Percentiles rank a stretch among this genome's conserved stretches.
Conservation (phyloP, 2,113 vertebrate genomes). For the Eleginops maclovinus region DNA sequence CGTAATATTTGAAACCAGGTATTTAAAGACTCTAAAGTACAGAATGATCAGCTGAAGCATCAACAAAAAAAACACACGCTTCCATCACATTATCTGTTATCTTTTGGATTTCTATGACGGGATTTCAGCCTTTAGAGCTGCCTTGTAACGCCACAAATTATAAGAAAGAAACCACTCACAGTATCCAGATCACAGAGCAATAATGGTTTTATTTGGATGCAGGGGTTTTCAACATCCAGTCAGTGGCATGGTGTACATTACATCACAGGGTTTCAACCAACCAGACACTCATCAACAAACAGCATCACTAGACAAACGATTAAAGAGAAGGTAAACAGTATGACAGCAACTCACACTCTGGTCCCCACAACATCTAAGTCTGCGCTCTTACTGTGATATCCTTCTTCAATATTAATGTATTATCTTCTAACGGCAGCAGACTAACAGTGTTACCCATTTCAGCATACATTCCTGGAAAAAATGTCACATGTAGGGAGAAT, state of each 20-base stretch:
- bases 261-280: constrained; percentile 88
- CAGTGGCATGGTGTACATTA: constrained; percentile 88
- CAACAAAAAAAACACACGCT: too few relatives aligned
- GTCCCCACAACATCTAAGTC: constrained; percentile 60
- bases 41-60: too few relatives aligned
- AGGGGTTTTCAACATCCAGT: constrained; percentile 87
- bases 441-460: constrained; percentile 76
- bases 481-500: constrained; percentile 72
- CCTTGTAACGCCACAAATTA: background rate
- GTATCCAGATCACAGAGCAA: constrained; percentile 63
- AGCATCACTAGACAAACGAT: constrained; percentile 85
- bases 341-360: constrained; percentile 74
- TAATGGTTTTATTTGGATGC: constrained; percentile 84
- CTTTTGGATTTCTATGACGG: background rate
- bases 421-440: constrained; percentile 64
- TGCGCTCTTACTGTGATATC: constrained; percentile 53
- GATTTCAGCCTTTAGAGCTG: background rate
- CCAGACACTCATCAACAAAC: constrained; percentile 89
- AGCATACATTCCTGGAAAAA: constrained; percentile 72
- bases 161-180: constrained; percentile 18
- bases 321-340: constrained; percentile 79
- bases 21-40: too few relatives aligned
- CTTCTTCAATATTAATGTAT: constrained; percentile 72
- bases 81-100: background rate
- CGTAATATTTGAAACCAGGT: too few relatives aligned